These are phyloP conservation scores for Odontophorus gujanensis DNA, from an alignment of 2,113 vertebrate genomes.

Conservation along the genomic window DNA sequence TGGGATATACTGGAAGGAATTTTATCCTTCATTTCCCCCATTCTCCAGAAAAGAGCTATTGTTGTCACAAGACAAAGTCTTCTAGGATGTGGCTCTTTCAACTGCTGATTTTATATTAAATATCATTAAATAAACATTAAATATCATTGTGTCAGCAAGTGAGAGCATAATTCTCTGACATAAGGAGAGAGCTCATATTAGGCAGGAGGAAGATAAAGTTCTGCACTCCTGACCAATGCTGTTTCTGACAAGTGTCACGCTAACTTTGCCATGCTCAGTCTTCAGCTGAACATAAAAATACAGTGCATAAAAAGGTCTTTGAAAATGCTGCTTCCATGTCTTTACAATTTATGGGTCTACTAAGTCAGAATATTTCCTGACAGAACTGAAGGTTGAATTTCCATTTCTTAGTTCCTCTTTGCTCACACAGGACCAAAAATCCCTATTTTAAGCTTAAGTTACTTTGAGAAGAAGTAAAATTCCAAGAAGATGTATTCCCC, in stretches of 20 bases:
- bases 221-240: neutral
- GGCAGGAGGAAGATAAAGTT: neutral
- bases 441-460: neutral
- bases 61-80: neutral
- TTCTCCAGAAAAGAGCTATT: neutral
- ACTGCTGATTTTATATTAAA: neutral
- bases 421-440: neutral
- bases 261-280: neutral
- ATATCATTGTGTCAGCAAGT: neutral
- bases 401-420: neutral
- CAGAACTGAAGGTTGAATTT: neutral
- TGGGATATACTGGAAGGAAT: neutral
- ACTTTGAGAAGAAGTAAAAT: neutral
- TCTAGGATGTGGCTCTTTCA: neutral
- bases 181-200: neutral
- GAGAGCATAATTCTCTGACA: neutral
- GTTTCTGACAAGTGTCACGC: neutral
- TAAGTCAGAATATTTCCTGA: neutral
- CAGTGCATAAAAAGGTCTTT: neutral
- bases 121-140: neutral
- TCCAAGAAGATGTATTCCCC: neutral
- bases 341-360: neutral
- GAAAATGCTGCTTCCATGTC: neutral
- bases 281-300: neutral
- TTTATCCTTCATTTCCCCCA: neutral